Conservation (phyloP, 2,888 invertebrate genomes). For the Laspeyria flexula region DNA sequence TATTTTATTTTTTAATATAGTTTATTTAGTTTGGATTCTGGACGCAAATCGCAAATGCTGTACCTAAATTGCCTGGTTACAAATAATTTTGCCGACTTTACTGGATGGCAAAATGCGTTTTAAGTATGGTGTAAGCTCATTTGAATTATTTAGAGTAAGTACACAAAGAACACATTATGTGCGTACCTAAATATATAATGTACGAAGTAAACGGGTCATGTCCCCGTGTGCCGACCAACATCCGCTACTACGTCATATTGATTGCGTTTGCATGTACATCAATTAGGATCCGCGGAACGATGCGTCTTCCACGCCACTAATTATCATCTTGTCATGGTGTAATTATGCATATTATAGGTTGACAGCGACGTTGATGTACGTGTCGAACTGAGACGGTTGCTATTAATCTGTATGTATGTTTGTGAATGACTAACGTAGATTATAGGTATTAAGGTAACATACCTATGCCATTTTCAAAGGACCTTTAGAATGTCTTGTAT, state of each 20-base stretch:
- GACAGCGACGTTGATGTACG: slow-evolving; percentile 67
- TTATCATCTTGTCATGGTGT: slow-evolving; percentile 78
- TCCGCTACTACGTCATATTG: slow-evolving; percentile 77
- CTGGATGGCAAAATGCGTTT: too few relatives aligned
- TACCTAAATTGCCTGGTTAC: too few relatives aligned
- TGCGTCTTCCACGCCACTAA: slow-evolving; percentile 80
- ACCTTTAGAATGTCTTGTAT: not conserved
- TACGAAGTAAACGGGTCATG: slow-evolving; percentile 40
- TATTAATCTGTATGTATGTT: slow-evolving; percentile 29
- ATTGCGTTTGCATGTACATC: slow-evolving; percentile 85
- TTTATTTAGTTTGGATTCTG: too few relatives aligned
- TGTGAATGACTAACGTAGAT: not conserved
- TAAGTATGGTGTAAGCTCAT: too few relatives aligned
- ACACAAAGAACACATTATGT: slow-evolving; percentile 23
- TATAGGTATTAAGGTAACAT: not conserved
- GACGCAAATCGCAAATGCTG: too few relatives aligned
- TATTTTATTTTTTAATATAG: too few relatives aligned
- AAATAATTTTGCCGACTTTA: too few relatives aligned
- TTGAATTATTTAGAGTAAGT: slow-evolving; percentile 29
- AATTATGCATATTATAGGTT: slow-evolving; percentile 70
- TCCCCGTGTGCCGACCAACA: slow-evolving; percentile 62
- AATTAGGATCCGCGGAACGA: slow-evolving; percentile 81
- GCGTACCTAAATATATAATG: too few relatives aligned
- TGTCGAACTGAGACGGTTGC: slow-evolving; percentile 36
- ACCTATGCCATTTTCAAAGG: too few relatives aligned